Evolutionary conservation across 2,113 vertebrate genomes (phyloP).

Genomic region (Grus americana): DNA sequence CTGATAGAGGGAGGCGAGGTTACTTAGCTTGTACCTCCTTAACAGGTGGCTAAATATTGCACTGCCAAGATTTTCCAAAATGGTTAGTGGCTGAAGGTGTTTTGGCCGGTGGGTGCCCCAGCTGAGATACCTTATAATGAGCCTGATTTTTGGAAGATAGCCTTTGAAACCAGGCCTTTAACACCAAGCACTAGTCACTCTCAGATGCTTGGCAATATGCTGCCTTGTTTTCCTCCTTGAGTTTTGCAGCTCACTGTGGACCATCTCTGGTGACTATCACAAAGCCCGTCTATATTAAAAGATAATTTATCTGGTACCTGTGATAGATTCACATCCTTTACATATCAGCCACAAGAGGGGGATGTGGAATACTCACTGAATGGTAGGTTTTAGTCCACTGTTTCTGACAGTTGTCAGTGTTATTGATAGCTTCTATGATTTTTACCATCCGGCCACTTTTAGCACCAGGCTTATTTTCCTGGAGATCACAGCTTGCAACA

Average conservation of each 20-base stretch:
- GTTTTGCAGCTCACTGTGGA: not conserved
- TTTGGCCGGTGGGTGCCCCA: not conserved
- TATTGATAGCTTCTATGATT: not conserved
- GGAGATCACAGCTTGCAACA: not conserved
- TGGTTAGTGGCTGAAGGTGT: not conserved
- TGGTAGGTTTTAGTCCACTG: not conserved
- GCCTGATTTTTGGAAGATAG: not conserved
- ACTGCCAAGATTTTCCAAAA: not conserved
- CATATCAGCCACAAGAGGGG: slow-evolving; percentile 56
- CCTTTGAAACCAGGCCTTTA: not conserved
- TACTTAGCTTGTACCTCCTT: not conserved
- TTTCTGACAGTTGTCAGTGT: not conserved
- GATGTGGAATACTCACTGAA: slow-evolving; percentile 36
- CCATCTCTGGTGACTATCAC: not conserved
- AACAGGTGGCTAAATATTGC: not conserved
- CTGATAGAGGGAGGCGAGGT: not conserved
- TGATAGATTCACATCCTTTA: not conserved
- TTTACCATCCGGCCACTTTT: not conserved
- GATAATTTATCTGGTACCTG: not conserved
- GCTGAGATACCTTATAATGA: not conserved
- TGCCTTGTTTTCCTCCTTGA: not conserved
- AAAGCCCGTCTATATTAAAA: not conserved
- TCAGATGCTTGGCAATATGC: not conserved
- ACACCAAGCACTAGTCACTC: not conserved
- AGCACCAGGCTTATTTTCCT: not conserved